phyloP scores from a whole-genome alignment of 2,888 invertebrate species.

The Amiota mariae region DNA sequence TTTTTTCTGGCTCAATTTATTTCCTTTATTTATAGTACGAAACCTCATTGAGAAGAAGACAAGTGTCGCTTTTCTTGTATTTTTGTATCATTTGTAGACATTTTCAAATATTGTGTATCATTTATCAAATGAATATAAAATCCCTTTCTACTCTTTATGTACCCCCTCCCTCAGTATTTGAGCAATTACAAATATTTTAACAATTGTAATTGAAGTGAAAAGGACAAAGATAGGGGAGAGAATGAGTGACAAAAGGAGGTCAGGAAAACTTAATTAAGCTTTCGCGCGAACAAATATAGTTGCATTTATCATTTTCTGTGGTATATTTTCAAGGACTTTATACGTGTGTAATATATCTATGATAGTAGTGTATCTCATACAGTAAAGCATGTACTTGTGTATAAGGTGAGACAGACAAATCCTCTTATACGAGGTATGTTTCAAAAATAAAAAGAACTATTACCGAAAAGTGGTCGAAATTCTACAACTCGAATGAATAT shows the following conservation, averaged over 20 bases:
- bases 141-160: background rate
- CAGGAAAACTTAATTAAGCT: constrained; percentile 11
- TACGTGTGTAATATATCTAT: background rate
- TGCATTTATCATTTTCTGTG: constrained; percentile 3
- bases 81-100: background rate
- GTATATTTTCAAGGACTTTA: constrained; percentile 14
- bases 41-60: too few species aligned
- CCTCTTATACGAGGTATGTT: constrained; percentile 2
- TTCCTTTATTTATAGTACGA: too few species aligned
- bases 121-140: constrained; percentile 16
- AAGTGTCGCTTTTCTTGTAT: too few species aligned
- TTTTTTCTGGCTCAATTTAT: too few species aligned
- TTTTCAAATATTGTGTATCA: constrained; percentile 1
- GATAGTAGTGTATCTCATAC: background rate
- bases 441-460: too few species aligned
- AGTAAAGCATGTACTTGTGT: background rate
- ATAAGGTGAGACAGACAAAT: background rate
- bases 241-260: background rate
- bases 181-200: background rate
- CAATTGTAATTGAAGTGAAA: background rate
- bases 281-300: background rate
- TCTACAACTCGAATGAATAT: too few species aligned
- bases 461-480: too few species aligned
- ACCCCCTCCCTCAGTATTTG: background rate
- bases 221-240: background rate